Evolutionary conservation across 2,797 vertebrate genomes (phyloP).

Genomic region (Channallabes apus): DNA sequence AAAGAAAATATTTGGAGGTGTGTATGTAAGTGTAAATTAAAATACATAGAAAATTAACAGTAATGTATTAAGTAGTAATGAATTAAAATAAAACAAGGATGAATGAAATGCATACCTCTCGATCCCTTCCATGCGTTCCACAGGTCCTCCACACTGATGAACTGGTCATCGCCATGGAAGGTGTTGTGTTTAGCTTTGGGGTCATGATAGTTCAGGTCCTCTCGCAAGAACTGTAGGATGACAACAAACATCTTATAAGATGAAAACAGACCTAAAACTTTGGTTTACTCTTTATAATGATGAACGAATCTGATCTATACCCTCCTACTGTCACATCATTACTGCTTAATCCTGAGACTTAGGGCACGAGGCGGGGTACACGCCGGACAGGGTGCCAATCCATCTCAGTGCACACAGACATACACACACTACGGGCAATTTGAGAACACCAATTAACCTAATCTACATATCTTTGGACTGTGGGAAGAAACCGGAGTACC

Average conservation of each 20-base stretch:
- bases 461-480: no score
- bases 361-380: no score
- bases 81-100: neutral
- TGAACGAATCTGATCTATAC: neutral
- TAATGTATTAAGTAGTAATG: neutral
- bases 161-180: slow-evolving; percentile 96
- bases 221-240: slow-evolving; percentile 87
- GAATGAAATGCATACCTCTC: slow-evolving; percentile 76
- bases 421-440: no score
- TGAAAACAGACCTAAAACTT: neutral
- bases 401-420: no score
- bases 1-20: no score
- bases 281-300: neutral
- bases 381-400: no score
- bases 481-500: no score
- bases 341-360: no score
- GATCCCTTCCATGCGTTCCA: slow-evolving; percentile 96
- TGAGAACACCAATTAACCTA: no score
- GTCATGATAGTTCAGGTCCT: slow-evolving; percentile 97
- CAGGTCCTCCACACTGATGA: slow-evolving; percentile 96
- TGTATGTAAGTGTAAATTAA: neutral
- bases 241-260: neutral
- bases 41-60: neutral
- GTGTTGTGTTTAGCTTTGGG: slow-evolving; percentile 96
- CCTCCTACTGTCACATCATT: no score